phyloP scores from a whole-genome alignment of 2,888 invertebrate species.

The Drosophila borealis region DNA sequence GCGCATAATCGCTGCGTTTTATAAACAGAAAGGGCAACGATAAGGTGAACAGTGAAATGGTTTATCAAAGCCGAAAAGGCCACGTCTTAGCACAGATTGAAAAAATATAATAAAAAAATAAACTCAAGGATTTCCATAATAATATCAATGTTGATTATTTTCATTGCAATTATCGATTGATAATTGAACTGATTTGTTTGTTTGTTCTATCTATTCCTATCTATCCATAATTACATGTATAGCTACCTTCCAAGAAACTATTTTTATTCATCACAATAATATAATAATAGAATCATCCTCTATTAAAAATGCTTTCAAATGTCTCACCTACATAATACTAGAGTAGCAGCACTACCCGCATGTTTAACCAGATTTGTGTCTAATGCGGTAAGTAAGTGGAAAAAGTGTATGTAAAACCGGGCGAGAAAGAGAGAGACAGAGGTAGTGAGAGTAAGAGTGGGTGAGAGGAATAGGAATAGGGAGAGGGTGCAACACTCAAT shows the following conservation, averaged over 20 bases:
- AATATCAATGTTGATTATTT: too few species aligned
- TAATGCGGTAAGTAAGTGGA: slow-evolving; percentile 76
- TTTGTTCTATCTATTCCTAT: too few species aligned
- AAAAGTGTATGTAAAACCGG: slow-evolving; percentile 61
- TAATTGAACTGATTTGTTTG: too few species aligned
- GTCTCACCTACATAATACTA: not conserved
- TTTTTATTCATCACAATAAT: too few species aligned
- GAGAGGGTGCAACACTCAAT: not conserved
- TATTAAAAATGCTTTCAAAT: not conserved
- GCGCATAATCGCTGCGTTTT: slow-evolving; percentile 43
- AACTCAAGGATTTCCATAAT: too few species aligned
- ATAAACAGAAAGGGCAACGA: slow-evolving; percentile 9
- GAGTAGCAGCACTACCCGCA: not conserved
- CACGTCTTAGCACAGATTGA: slow-evolving; percentile 1
- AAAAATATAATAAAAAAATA: not conserved
- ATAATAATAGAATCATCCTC: not conserved
- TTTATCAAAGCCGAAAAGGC: slow-evolving; percentile 19
- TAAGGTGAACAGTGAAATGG: slow-evolving; percentile 13
- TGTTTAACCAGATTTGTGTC: slow-evolving; percentile 26
- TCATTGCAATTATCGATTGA: too few species aligned
- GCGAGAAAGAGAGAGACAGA: slow-evolving; percentile 8
- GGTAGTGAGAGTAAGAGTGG: not conserved
- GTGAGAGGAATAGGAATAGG: not conserved
- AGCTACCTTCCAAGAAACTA: too few species aligned
- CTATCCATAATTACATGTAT: too few species aligned